A percentile compares a stretch with the other conserved stretches of the same genome.
Evolutionary conservation across 1,140 invertebrate genomes (phyloP).

Genomic region (Dreissena rostriformis): DNA sequence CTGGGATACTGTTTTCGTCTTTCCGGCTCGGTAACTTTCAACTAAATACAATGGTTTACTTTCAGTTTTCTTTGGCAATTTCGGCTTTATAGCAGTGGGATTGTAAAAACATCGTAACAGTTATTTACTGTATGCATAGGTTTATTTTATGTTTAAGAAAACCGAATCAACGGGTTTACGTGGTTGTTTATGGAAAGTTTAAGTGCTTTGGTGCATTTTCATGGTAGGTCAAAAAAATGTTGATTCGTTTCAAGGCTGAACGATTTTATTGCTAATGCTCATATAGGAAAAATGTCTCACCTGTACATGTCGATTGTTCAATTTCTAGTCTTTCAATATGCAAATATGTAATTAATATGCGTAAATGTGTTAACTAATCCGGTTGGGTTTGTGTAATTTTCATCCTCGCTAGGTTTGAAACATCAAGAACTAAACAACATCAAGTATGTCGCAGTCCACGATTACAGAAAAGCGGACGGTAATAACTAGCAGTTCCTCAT

Average conservation of each 20-base stretch:
- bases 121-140: background rate
- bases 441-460: conserved; percentile 70
- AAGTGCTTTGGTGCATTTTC: background rate
- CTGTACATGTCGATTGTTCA: conserved; percentile 14
- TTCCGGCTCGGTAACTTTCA: background rate
- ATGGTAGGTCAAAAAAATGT: background rate
- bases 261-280: background rate
- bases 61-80: background rate
- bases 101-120: background rate
- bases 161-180: too few species aligned
- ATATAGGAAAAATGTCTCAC: background rate
- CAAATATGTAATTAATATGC: conserved; percentile 20
- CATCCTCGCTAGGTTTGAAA: background rate
- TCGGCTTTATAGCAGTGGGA: conserved; percentile 3
- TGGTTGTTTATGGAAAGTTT: too few species aligned
- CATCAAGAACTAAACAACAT: background rate
- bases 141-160: too few species aligned
- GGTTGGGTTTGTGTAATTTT: background rate
- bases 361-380: background rate
- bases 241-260: background rate
- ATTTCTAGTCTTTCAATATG: background rate
- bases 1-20: background rate
- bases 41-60: background rate
- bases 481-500: conserved; percentile 66
- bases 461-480: conserved; percentile 75